A percentile compares a stretch with the other conserved stretches of the same genome.
Conservation (phyloP, 2,888 invertebrate genomes). For the Lordiphosa fenestrarum region DNA sequence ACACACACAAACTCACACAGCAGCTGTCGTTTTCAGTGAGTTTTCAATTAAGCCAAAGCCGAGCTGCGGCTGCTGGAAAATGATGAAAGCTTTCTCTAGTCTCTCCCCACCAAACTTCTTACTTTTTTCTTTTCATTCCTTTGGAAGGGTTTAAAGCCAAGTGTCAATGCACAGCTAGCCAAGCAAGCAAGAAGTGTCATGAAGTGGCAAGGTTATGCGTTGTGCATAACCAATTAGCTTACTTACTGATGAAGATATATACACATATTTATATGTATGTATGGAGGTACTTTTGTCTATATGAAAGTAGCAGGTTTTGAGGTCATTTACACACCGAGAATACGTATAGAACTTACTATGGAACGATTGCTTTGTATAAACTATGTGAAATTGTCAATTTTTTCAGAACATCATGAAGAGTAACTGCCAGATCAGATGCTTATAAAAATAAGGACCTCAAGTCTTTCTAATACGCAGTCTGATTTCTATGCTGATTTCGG, state of each 20-base stretch:
- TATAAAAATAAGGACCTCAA: too few relatives aligned
- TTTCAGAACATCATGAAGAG: too few relatives aligned
- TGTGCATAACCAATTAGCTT: constrained; percentile 68
- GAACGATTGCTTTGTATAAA: too few relatives aligned
- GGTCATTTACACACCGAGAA: constrained; percentile 41
- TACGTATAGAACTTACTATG: too few relatives aligned
- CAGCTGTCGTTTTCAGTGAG: constrained; percentile 65
- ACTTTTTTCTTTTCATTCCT: constrained; percentile 1
- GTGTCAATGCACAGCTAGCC: constrained; percentile 30
- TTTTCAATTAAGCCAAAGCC: constrained; percentile 62
- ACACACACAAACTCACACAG: constrained; percentile 33
- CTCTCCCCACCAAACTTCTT: constrained; percentile 13
- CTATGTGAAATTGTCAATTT: too few relatives aligned
- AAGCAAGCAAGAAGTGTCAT: constrained; percentile 46
- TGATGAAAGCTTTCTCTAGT: constrained; percentile 43
- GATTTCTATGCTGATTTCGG: too few relatives aligned
- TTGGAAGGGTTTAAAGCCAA: constrained; percentile 15
- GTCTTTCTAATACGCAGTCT: too few relatives aligned
- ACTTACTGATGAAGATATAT: constrained; percentile 20
- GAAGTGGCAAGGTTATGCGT: constrained; percentile 70
- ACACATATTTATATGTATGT: constrained; percentile 7
- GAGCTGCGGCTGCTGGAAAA: constrained; percentile 22
- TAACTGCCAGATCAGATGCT: too few relatives aligned
- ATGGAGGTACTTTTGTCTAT: constrained; percentile 1
- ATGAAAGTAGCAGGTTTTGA: constrained; percentile 39